Base-by-base conservation (phyloP, 2,888 invertebrate species). In the Troilus luridus region DNA sequence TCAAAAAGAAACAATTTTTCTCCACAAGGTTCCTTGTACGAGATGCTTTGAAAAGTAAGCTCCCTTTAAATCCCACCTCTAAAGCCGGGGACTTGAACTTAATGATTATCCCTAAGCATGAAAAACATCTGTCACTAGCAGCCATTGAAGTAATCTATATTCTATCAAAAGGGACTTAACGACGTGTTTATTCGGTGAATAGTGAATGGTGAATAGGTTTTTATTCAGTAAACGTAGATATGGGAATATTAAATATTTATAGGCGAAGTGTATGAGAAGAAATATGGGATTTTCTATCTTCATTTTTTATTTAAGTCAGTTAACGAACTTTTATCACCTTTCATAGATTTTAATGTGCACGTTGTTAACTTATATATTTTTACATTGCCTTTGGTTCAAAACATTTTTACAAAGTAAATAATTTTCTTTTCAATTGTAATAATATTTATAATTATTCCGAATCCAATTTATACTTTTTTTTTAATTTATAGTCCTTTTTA, bases 191-290 rank as follows among this genome's bases (percentile, higher is more conserved):
- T 67, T 67, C 67, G 12, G 12, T 67, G 24, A 67, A 67, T 67
- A 67, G 67, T 67, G 67, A 67, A 67, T 67, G 27, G 67, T 67
- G 67, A 67, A 67, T 67, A 24, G 67, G 67, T 67, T 67, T 67
- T 67, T 67, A 67, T 67, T 67, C 67, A 27, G 5, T 12, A 67
- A 24, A 24, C 14, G 24, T 67, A 67, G 27, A 67, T 67, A 24
- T 14, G 12, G 12, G 24, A 27, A 27, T 67, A 67, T 67, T 67
- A 27, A 67, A 67, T 27, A 67, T 67, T 67, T 67, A 14, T 67
- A 24, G 14, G 14, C 67, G 24, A 24, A 27, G 14, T 27, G 14
- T 27, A 24, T 12, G 27, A 17, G 27, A 67, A 67, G 67, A 67
- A 67, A 67, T 27, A 67, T 12, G 27, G 24, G 14, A 14, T 67